These are phyloP conservation scores for Noctua comes DNA, from an alignment of 2,888 invertebrate genomes.

Conservation along the genomic window DNA sequence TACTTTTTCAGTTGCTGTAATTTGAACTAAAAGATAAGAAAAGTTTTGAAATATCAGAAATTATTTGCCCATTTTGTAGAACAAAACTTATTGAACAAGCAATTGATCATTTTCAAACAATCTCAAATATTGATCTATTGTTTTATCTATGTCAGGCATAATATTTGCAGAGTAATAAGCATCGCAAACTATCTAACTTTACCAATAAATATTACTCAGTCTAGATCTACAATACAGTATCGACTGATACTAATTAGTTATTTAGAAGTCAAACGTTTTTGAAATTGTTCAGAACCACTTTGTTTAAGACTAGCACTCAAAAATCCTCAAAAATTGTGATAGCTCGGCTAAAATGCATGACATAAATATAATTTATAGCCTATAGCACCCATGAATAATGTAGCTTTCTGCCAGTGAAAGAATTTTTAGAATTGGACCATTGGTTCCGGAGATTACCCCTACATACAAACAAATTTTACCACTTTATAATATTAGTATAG, in stretches of 20 bases:
- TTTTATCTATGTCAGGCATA: constrained; percentile 48
- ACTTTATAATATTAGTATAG: too few species aligned
- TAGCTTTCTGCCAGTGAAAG: too few species aligned
- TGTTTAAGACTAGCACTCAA: constrained; percentile 34
- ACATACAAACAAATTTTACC: too few species aligned
- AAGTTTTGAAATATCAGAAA: constrained; percentile 56
- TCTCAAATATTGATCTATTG: constrained; percentile 51
- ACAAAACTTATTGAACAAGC: constrained; percentile 55
- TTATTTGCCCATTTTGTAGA: constrained; percentile 47
- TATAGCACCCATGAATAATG: too few species aligned
- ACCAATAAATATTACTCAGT: constrained; percentile 50
- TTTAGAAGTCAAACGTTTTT: constrained; percentile 40
- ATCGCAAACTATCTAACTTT: constrained; percentile 50
- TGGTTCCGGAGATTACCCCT: too few species aligned
- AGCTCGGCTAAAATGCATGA: too few species aligned
- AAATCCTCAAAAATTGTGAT: too few species aligned
- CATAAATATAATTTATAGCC: too few species aligned
- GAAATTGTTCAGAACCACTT: constrained; percentile 31
- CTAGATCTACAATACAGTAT: not conserved
- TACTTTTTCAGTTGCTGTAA: constrained; percentile 49
- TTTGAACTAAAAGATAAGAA: constrained; percentile 53
- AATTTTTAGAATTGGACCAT: too few species aligned
- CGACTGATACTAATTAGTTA: constrained; percentile 28
- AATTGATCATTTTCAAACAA: constrained; percentile 53
- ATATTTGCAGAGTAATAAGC: constrained; percentile 43